These are phyloP conservation scores for Caenorhabditis sp. DNA, from an alignment of 2,888 invertebrate species.

Conservation along the genomic window DNA sequence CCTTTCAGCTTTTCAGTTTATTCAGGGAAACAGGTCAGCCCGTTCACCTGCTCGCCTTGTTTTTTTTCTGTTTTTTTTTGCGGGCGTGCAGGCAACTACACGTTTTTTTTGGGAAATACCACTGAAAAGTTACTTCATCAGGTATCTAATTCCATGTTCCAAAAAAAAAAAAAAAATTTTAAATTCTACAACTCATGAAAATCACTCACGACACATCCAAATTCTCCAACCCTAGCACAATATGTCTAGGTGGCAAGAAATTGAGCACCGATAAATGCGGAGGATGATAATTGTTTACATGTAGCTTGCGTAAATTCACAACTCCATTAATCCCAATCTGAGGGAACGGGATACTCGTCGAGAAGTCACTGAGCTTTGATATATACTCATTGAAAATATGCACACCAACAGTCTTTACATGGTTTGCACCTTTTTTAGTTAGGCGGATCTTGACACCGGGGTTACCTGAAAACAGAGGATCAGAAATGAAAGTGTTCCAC, in stretches of 20 bases:
- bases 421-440: slow-evolving; percentile 68
- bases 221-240: slow-evolving; percentile 63
- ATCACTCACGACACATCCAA: slow-evolving; percentile 57
- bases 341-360: slow-evolving; percentile 56
- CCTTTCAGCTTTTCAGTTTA: no score
- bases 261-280: slow-evolving; percentile 62
- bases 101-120: no score
- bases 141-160: no score
- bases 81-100: no score
- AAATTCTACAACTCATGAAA: not conserved
- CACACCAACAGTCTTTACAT: slow-evolving; percentile 66
- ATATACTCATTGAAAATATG: slow-evolving; percentile 68
- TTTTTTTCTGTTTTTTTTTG: no score
- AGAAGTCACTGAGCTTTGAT: slow-evolving; percentile 43
- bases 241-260: slow-evolving; percentile 62
- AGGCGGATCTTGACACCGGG: slow-evolving; percentile 67
- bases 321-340: slow-evolving; percentile 64
- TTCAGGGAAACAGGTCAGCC: no score
- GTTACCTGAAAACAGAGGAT: slow-evolving; percentile 52
- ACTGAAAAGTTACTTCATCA: no score
- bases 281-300: slow-evolving; percentile 61
- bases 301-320: slow-evolving; percentile 57
- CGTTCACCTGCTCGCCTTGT: no score
- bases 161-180: no score
- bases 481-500: no score